Percentiles rank a stretch among this genome's conserved stretches.
Evolutionary conservation across 2,113 vertebrate species (phyloP).

Genomic region (Onychostoma macrolepis): DNA sequence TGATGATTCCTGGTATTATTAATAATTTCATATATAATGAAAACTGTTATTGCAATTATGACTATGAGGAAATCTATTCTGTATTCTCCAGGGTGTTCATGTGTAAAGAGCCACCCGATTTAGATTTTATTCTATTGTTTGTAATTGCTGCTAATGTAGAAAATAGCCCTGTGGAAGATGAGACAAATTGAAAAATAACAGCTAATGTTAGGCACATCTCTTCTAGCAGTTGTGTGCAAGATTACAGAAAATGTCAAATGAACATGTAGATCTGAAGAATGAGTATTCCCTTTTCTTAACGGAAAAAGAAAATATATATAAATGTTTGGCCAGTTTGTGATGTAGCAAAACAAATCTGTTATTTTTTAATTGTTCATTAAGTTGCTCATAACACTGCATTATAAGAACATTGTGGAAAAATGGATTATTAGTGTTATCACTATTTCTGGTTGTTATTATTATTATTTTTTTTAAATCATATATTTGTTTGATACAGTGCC

Average conservation of each 20-base stretch:
- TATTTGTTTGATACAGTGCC: slow-evolving; percentile 64
- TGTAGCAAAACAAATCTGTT: slow-evolving; percentile 70
- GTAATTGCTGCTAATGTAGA: slow-evolving; percentile 72
- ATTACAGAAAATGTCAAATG: slow-evolving; percentile 45
- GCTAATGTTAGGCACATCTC: slow-evolving; percentile 61
- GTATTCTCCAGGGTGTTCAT: slow-evolving; percentile 69
- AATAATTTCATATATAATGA: slow-evolving; percentile 71
- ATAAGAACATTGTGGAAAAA: slow-evolving; percentile 28
- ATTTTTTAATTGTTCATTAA: slow-evolving; percentile 27
- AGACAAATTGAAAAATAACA: slow-evolving; percentile 43
- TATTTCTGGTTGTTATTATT: slow-evolving; percentile 53
- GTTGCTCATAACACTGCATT: slow-evolving; percentile 28
- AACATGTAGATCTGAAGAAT: not conserved
- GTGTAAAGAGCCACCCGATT: slow-evolving; percentile 61
- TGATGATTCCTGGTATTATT: slow-evolving; percentile 69
- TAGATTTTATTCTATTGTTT: slow-evolving; percentile 60
- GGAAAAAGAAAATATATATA: not conserved
- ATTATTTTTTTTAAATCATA: slow-evolving; percentile 53
- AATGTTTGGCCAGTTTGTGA: slow-evolving; percentile 62
- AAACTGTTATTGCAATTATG: slow-evolving; percentile 65
- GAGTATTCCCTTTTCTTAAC: not conserved
- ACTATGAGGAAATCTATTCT: slow-evolving; percentile 67
- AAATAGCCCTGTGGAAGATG: slow-evolving; percentile 51
- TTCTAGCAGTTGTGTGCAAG: slow-evolving; percentile 53
- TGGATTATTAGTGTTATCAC: not conserved